Conservation (phyloP, 2,888 invertebrate genomes). For the Pyrrhia umbra region DNA sequence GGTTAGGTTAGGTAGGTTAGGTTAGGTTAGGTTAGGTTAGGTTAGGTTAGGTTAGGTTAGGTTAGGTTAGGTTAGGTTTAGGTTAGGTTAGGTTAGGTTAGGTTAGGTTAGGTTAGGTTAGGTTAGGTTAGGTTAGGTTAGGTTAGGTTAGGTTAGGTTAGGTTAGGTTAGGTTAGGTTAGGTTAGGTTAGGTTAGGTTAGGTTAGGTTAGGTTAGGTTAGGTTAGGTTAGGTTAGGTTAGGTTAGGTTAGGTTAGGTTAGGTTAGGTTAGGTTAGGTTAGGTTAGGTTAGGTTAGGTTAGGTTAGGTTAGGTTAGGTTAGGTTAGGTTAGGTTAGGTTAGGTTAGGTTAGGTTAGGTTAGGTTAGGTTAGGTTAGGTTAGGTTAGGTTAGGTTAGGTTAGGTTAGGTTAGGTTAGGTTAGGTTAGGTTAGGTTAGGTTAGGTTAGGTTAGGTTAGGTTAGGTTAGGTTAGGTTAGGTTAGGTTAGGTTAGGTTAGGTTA, state of each 20-base stretch:
- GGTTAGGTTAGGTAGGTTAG: too few relatives aligned
- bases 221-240: conserved; percentile 64
- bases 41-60: conserved; percentile 58
- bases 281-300: conserved; percentile 54
- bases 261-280: conserved; percentile 63
- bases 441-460: conserved; percentile 30
- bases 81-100: conserved; percentile 51
- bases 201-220: conserved; percentile 56
- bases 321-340: too few relatives aligned
- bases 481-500: conserved; percentile 35
- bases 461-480: too few relatives aligned
- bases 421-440: conserved; percentile 26
- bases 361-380: conserved; percentile 45
- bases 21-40: conserved; percentile 58
- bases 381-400: conserved; percentile 33
- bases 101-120: conserved; percentile 60
- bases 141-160: conserved; percentile 56
- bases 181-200: conserved; percentile 52
- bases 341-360: conserved; percentile 54
- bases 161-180: conserved; percentile 54
- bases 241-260: conserved; percentile 63
- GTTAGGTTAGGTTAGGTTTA: conserved; percentile 54
- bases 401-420: conserved; percentile 8
- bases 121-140: conserved; percentile 57
- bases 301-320: conserved; percentile 54